Base-by-base conservation (phyloP, 2,888 invertebrate species). In the Drosophila formosana region DNA sequence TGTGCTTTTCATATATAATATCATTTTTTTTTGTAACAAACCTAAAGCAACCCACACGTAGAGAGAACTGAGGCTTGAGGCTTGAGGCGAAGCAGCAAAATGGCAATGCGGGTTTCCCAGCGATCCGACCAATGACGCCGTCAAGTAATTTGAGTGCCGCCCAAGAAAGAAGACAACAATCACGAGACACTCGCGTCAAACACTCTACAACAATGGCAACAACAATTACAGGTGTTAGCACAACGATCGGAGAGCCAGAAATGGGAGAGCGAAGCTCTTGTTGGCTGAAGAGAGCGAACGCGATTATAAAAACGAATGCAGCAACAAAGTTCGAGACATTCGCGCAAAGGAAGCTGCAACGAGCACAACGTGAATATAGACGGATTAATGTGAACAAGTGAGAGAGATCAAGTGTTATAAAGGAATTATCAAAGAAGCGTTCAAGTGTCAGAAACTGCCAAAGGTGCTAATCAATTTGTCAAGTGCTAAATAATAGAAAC, bases 311-410 rank as follows among this genome's bases (percentile, higher is more conserved):
- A 86, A 70, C 81, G 69, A 72, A 69, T 75, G 70, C 76, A 69
- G 72, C 46, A 63, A 56, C 69, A 62, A 63, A 66, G 67, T 65
- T 69, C 75, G 72, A 87, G 72, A 72, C 88, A 89, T 80, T 89
- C 90, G 88, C 81, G 80, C 72, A 72, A 89, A 86, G 88, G 75
- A 87, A 87, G 74, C 83, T 78, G 77, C 72, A 72, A 61, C 64
- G 63, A 72, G 69, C 71, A 72, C 72, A 52, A 78, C 78, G 72
- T 63, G 65, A 43, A 46, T 37, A 46, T 47, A 67, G 56, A 67
- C 72, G 66, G 66, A 62, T 49, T 55, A 60, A 49, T 47, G 64
- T 65, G 65, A 18, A 43, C 13, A 26, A 58, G 49, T 37, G 50
- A 23, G n/a, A 39, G 11, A 39, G 8, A 37, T 11, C 3, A 13